Percentiles rank a stretch among this genome's conserved stretches.
These are phyloP conservation scores for Loriculus beryllinus DNA, from an alignment of 2,797 vertebrate species.

Conservation along the genomic window DNA sequence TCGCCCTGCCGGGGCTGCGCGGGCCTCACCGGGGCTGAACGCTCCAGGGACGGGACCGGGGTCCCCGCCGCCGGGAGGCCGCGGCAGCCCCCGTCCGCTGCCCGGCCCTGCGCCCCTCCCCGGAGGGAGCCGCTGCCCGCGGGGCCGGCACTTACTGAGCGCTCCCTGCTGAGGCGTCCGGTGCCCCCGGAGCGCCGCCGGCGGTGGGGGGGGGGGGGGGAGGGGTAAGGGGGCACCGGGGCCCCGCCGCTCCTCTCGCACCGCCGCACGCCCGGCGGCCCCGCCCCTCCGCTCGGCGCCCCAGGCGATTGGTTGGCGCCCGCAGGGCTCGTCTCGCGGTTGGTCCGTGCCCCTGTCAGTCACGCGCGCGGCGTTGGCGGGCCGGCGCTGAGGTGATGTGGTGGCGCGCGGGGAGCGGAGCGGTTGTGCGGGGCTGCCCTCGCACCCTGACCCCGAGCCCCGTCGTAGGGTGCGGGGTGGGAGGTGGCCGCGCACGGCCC, in stretches of 20 bases:
- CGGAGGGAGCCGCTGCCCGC: too few species aligned
- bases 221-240: neutral
- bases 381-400: too few species aligned
- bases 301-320: neutral
- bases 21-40: neutral
- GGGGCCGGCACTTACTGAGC: neutral
- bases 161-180: neutral
- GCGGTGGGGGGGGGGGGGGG: neutral
- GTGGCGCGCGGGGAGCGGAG: neutral
- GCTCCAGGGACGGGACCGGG: neutral
- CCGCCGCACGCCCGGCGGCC: neutral
- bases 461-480: neutral
- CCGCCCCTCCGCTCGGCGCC: neutral
- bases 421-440: neutral
- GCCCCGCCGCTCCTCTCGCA: neutral
- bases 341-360: neutral
- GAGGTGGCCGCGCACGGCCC: neutral
- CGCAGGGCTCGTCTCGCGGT: neutral
- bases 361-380: neutral
- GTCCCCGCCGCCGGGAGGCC: neutral
- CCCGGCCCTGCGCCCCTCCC: too few species aligned
- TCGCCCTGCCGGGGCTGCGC: neutral
- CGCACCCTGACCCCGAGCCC: rapidly evolving
- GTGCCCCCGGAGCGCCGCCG: neutral
- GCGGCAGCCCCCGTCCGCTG: neutral